phyloP scores from a whole-genome alignment of 2,888 invertebrate genomes.

The Microctonus hyperodae region DNA sequence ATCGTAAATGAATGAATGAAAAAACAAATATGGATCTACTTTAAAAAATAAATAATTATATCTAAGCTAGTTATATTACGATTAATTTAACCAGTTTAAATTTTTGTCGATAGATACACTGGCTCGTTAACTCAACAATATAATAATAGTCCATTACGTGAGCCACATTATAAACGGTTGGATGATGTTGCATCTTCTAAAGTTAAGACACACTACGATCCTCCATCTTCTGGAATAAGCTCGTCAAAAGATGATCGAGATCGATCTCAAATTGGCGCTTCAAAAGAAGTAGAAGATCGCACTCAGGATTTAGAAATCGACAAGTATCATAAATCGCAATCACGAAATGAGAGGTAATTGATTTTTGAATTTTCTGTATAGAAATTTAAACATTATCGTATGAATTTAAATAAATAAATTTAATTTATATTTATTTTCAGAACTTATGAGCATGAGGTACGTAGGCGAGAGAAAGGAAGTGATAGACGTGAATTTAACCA shows the following conservation, averaged over 20 bases:
- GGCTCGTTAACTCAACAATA: constrained; percentile 49
- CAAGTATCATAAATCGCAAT: constrained; percentile 50
- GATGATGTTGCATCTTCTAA: constrained; percentile 62
- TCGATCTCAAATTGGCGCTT: constrained; percentile 45
- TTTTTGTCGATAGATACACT: constrained; percentile 55
- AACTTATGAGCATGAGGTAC: constrained; percentile 52
- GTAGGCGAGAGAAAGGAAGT: constrained; percentile 48
- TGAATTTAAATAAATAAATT: no score
- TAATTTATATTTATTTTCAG: constrained; percentile 42
- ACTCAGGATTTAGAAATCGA: constrained; percentile 55
- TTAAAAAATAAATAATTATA: not conserved
- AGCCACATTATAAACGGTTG: constrained; percentile 55
- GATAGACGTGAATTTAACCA: constrained; percentile 40
- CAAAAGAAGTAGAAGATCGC: constrained; percentile 53
- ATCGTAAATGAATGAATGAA: not conserved
- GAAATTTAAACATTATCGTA: no score
- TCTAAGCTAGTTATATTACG: not conserved
- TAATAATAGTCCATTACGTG: constrained; percentile 45
- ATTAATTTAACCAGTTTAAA: not conserved
- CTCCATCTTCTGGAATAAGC: constrained; percentile 60
- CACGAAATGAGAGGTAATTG: constrained; percentile 54
- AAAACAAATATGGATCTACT: not conserved
- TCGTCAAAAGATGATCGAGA: constrained; percentile 56
- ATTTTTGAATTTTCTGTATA: not conserved
- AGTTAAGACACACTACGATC: constrained; percentile 64